Conservation (phyloP, 2,888 invertebrate genomes). For the Lithophane semibrunnea region DNA sequence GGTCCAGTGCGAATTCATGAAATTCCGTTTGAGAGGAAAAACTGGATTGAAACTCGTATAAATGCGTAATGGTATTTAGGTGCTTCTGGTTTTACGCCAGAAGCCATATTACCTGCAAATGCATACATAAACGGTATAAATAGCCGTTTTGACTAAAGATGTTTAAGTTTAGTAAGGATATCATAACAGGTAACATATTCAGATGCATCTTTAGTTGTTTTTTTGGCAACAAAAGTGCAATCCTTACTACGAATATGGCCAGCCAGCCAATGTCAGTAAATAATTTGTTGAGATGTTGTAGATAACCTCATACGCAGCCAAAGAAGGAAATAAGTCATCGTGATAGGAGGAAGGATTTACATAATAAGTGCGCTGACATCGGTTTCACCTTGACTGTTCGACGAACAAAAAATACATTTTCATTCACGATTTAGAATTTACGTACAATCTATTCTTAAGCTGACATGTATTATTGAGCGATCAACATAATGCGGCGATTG, state of each 20-base stretch:
- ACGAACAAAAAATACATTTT: constrained; percentile 58
- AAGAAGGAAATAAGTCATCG: constrained; percentile 70
- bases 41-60: constrained; percentile 53
- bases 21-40: constrained; percentile 51
- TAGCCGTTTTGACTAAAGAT: constrained; percentile 24
- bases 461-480: constrained; percentile 39
- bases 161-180: constrained; percentile 22
- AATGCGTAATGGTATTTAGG: constrained; percentile 61
- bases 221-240: constrained; percentile 48
- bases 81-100: constrained; percentile 66
- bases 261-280: constrained; percentile 39
- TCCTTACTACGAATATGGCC: constrained; percentile 42
- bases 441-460: constrained; percentile 29
- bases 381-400: constrained; percentile 68
- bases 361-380: constrained; percentile 70
- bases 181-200: constrained; percentile 23
- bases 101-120: constrained; percentile 51
- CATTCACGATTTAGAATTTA: constrained; percentile 46
- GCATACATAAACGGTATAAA: constrained; percentile 42
- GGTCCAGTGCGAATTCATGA: constrained; percentile 43
- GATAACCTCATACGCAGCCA: constrained; percentile 61
- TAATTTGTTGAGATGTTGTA: constrained; percentile 58
- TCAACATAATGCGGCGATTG: constrained; percentile 41
- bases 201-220: constrained; percentile 31
- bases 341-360: constrained; percentile 65